Evolutionary conservation across 53 echinoderm and acorn worm genomes (phyloP).

Genomic region (Astropecten irregularis): DNA sequence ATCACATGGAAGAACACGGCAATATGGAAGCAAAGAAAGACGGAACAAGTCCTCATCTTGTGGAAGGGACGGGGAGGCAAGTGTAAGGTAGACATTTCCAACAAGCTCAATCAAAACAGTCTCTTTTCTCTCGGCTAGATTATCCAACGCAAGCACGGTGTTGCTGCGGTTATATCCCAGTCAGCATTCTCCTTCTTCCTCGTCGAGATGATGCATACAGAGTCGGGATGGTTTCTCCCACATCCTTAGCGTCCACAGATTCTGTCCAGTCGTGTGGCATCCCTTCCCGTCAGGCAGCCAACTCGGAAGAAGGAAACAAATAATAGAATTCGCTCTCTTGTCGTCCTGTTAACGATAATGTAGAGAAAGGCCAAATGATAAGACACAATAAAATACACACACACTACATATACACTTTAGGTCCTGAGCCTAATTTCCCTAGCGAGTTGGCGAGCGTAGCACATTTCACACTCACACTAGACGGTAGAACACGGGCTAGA

Average conservation of each 20-base stretch:
- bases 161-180: background rate
- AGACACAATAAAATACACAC: no score
- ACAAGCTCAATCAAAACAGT: background rate
- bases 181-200: no score
- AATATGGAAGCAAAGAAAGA: constrained; percentile 13
- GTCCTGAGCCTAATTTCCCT: constrained; percentile 38
- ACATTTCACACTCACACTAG: constrained; percentile 46
- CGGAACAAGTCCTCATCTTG: constrained; percentile 14
- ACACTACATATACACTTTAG: no score
- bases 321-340: no score
- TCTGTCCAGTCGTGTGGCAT: no score
- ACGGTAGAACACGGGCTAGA: constrained; percentile 13
- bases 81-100: background rate
- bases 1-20: background rate
- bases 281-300: no score
- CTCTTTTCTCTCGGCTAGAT: background rate
- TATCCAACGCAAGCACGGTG: background rate
- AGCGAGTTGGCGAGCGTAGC: constrained; percentile 29
- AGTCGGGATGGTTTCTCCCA: no score
- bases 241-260: no score
- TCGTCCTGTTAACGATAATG: constrained; percentile 6
- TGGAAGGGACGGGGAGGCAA: background rate
- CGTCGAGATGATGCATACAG: no score
- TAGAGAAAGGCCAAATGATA: no score
- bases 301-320: no score